Base-by-base conservation (phyloP, 2,888 invertebrate genomes). In the Acanthopleura granulata region DNA sequence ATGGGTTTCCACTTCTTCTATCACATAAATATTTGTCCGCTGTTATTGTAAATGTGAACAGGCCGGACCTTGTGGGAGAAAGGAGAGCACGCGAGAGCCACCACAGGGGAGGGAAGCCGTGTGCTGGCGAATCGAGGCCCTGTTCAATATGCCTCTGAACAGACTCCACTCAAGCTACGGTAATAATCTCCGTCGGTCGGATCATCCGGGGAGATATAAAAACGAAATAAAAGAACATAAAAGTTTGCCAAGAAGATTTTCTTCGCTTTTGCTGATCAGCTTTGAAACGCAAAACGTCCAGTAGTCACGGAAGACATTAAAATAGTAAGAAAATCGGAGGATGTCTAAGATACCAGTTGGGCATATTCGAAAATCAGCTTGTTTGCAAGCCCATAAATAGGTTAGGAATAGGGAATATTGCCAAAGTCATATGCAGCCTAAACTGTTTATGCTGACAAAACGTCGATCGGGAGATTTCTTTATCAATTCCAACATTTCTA, bases 231-330 rank as follows among this genome's bases (percentile, higher is more conserved):
- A 57, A 22, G 57, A 57, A 57, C 57, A 57, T 57, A 57, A 57
- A 57, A 57, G 57, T 57, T 57, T 57, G 57, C 57, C 22, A 12
- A 18, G 57, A 57, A 57, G 57, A 57, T 57, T 57, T 57, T 57
- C 57, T 22, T 18, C 57, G 22, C 57, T 57, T 57, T 57, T 12
- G 57, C 57, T 57, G 57, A 57, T 57, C 57, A 57, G 18, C 22
- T 22, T 57, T 57, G 57, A 57, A 57, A 57, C 57, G 57, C 57
- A 57, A 57, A 57, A 57, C 57, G 57, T 57, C n/a, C 57, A 57
- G 12, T 57, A n/a, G 57, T 57, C 57, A 57, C 57, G 57, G 57
- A 57, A 57, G 57, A 57, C 57, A 57, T 57, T 57, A 57, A 57
- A 57, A 57, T 57, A 22, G 57, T 57, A 57, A 57, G 57, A 57